Percentiles rank a stretch among this genome's conserved stretches.
Conservation (phyloP, 1,140 invertebrate species). For the Cyphomyrmex costatus region DNA sequence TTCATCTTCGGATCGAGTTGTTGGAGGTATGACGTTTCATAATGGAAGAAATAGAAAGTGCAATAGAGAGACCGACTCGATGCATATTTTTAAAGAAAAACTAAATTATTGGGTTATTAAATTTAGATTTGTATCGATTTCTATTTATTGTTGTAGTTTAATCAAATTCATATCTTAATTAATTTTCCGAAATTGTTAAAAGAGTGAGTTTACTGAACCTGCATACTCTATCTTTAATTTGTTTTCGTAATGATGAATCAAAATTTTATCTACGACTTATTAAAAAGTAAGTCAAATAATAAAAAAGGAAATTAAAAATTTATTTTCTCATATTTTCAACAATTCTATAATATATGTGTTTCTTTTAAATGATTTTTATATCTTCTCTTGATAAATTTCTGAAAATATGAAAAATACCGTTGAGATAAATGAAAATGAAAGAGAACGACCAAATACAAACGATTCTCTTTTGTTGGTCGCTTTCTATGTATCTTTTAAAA, state of each 20-base stretch:
- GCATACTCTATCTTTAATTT: background rate
- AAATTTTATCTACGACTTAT: background rate
- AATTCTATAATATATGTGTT: background rate
- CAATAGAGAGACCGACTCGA: background rate
- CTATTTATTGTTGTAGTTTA: background rate
- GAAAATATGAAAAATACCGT: no score
- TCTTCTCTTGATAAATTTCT: no score
- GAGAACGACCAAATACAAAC: no score
- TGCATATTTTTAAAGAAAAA: background rate
- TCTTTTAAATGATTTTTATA: background rate
- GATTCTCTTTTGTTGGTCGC: no score
- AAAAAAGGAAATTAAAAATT: background rate
- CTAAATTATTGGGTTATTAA: no score
- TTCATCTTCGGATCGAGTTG: background rate
- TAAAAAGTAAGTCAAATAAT: no score
- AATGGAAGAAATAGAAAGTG: background rate
- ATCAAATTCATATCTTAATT: background rate
- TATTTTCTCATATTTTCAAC: background rate
- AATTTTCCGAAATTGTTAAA: background rate
- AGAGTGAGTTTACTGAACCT: background rate
- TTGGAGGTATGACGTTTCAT: slow-evolving; percentile 19
- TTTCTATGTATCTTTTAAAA: no score
- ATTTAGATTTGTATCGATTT: background rate
- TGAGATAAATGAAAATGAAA: no score
- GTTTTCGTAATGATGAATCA: background rate